A percentile compares a stretch with the other conserved stretches of the same genome.
These are phyloP conservation scores for Thera obeliscata DNA, from an alignment of 2,888 invertebrate species.

Conservation along the genomic window DNA sequence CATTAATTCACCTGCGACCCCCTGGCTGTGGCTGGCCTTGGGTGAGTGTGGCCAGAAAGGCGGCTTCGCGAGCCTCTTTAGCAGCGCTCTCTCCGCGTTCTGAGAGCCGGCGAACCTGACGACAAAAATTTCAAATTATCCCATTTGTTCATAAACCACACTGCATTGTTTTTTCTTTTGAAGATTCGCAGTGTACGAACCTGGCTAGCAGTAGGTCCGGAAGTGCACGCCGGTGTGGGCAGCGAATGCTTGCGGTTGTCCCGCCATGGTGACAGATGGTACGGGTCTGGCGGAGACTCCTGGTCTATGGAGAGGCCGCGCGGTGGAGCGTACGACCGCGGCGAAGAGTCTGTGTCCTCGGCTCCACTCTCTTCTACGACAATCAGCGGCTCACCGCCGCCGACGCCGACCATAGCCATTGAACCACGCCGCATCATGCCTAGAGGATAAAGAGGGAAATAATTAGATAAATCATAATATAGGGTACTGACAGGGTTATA, in stretches of 20 bases:
- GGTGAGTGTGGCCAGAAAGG: conserved; percentile 92
- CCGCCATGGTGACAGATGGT: conserved; percentile 92
- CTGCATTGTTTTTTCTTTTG: neutral
- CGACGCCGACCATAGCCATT: conserved; percentile 83
- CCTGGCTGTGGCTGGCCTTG: conserved; percentile 90
- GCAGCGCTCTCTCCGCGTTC: conserved; percentile 91
- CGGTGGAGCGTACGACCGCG: conserved; percentile 81
- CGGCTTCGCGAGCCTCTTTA: conserved; percentile 91
- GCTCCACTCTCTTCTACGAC: conserved; percentile 91
- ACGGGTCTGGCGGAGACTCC: conserved; percentile 92
- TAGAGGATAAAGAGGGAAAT: conserved; percentile 41
- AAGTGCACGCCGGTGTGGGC: conserved; percentile 93
- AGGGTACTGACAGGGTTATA: no score
- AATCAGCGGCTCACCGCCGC: conserved; percentile 90
- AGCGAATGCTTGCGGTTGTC: conserved; percentile 92
- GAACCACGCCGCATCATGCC: conserved; percentile 88
- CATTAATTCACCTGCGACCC: conserved; percentile 82
- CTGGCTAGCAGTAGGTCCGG: conserved; percentile 94
- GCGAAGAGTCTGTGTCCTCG: conserved; percentile 86
- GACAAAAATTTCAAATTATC: neutral
- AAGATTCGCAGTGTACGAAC: conserved; percentile 63
- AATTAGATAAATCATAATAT: no score
- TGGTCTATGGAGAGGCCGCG: conserved; percentile 88
- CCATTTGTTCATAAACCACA: neutral
- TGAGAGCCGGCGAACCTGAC: conserved; percentile 89